phyloP scores from a whole-genome alignment of 2,113 vertebrate genomes.

The Syrmaticus mikado region DNA sequence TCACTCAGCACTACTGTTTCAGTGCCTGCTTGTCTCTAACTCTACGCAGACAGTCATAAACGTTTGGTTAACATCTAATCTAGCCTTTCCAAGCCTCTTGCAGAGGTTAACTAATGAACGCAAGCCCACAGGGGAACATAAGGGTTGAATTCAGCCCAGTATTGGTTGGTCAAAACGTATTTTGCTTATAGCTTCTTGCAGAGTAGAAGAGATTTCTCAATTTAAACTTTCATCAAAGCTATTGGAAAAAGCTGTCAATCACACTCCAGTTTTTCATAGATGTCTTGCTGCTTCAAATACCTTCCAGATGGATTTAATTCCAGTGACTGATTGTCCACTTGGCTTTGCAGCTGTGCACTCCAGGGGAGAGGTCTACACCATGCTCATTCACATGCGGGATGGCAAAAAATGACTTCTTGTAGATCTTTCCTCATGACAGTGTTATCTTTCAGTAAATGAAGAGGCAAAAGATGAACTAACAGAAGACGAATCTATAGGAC shows the following conservation, averaged over 20 bases:
- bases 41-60: not conserved
- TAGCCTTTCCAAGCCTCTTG: not conserved
- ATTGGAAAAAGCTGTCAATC: conserved; percentile 47
- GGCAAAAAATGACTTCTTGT: conserved; percentile 1
- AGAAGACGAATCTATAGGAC: not conserved
- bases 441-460: conserved; percentile 51
- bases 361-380: conserved; percentile 19
- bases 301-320: conserved; percentile 75
- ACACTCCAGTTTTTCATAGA: not conserved
- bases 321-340: conserved; percentile 48
- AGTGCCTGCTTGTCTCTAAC: not conserved
- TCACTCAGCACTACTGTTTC: not conserved
- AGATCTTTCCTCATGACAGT: conserved; percentile 33
- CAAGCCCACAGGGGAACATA: not conserved
- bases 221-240: conserved; percentile 6
- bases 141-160: conserved; percentile 7
- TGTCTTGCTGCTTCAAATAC: conserved; percentile 60
- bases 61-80: not conserved
- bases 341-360: conserved; percentile 42
- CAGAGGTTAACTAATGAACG: conserved; percentile 13
- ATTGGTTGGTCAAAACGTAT: not conserved
- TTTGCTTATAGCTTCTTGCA: conserved; percentile 21
- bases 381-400: conserved; percentile 43
- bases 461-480: conserved; percentile 60
- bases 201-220: conserved; percentile 33